These are phyloP conservation scores for Parascotia fuliginaria DNA, from an alignment of 2,888 invertebrate species.

Conservation along the genomic window DNA sequence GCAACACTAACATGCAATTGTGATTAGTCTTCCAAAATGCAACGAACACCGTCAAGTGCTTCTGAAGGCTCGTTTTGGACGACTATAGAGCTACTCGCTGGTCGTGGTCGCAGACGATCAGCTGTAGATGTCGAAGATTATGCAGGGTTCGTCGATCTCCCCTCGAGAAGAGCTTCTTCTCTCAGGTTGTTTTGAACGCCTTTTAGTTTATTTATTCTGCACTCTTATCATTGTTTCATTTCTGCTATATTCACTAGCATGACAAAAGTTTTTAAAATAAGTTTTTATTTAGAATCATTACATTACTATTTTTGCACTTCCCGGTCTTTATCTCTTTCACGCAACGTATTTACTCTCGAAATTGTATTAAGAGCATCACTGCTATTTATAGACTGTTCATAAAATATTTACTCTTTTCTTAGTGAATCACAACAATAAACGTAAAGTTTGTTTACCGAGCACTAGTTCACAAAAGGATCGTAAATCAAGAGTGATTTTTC, in stretches of 20 bases:
- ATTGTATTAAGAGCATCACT: neutral
- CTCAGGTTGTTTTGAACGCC: conserved; percentile 62
- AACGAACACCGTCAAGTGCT: conserved; percentile 72
- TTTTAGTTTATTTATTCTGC: too few relatives aligned
- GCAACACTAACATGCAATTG: conserved; percentile 70
- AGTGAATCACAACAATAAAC: conserved; percentile 30
- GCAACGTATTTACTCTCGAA: neutral
- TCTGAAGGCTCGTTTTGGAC: conserved; percentile 86
- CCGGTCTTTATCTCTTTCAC: neutral
- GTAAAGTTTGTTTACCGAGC: conserved; percentile 21
- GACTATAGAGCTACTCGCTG: conserved; percentile 87
- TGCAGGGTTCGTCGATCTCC: conserved; percentile 46
- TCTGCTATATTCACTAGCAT: too few relatives aligned
- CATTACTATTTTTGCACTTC: neutral
- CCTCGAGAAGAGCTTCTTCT: conserved; percentile 62
- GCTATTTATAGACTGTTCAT: conserved; percentile 1
- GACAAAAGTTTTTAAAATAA: too few relatives aligned
- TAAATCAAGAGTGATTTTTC: conserved; percentile 33
- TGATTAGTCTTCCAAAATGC: conserved; percentile 57
- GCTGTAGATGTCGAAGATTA: conserved; percentile 75
- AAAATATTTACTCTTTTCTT: conserved; percentile 28
- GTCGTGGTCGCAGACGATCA: conserved; percentile 78
- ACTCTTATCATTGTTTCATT: too few relatives aligned
- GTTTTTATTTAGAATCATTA: too few relatives aligned
- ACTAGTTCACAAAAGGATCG: conserved; percentile 25